Percentiles rank a stretch among this genome's conserved stretches.
Evolutionary conservation across 1,140 invertebrate genomes (phyloP).

Genomic region (Aporrectodea caliginosa): DNA sequence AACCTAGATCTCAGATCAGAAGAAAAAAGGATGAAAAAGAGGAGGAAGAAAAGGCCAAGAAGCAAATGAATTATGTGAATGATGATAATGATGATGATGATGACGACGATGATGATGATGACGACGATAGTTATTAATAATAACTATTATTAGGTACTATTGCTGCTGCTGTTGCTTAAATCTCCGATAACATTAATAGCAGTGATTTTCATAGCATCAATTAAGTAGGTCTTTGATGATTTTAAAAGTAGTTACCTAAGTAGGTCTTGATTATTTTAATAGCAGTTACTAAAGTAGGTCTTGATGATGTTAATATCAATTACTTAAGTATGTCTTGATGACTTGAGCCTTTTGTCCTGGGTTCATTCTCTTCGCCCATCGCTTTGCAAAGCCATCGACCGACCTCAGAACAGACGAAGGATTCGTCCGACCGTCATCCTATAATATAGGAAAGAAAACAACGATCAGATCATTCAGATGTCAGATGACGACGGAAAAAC

Average conservation of each 20-base stretch:
- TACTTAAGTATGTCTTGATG: neutral
- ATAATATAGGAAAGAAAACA: neutral
- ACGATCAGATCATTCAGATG: neutral
- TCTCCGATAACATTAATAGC: neutral
- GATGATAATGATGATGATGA: neutral
- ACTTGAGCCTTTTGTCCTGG: neutral
- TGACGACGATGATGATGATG: neutral
- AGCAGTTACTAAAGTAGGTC: neutral
- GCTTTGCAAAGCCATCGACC: neutral
- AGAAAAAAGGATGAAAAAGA: neutral
- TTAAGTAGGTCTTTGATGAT: neutral
- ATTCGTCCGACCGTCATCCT: neutral
- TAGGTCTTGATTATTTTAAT: neutral
- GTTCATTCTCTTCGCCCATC: neutral
- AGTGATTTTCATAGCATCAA: neutral
- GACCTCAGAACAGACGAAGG: neutral
- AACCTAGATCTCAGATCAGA: neutral
- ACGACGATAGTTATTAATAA: no score
- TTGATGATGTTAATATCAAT: neutral
- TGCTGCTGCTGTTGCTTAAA: neutral
- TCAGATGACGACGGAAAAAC: neutral
- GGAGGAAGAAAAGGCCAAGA: neutral
- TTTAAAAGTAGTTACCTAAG: neutral
- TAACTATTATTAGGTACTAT: neutral
- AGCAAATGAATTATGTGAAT: neutral